Base-by-base conservation (phyloP, 2,797 vertebrate genomes). In the Babyrousa celebensis region DNA sequence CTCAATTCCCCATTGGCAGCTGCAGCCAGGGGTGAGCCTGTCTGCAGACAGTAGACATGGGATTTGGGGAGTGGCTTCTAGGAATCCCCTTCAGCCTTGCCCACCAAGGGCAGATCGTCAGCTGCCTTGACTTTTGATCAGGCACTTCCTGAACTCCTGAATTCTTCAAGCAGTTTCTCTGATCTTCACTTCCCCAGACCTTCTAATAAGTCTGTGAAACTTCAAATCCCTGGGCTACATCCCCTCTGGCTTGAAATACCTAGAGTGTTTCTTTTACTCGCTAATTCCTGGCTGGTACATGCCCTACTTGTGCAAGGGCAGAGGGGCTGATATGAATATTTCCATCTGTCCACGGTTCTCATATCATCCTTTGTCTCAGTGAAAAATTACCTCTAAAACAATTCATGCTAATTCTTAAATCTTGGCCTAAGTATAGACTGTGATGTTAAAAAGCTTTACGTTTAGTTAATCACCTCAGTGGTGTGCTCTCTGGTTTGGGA, bases 301-400 rank as follows among this genome's bases (percentile, higher is more conserved):
- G 1, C 7, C 17, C 63, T 7, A 32, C 18, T 48, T 11, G 5
- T 9, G 14, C 1, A 54, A 65, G 40, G 60, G 18, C 40, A 52
- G 21, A 80, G 15, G 18, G 32, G 2, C 6, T 6, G 27, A 84
- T 48, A 7, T 0, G 10, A 17, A 23, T 82, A 58, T 91, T 65
- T 75, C 60, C n/a, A 43, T 63, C 10, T 65, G 79, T 20, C 21
- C 70, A 63, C 11, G 91, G 75, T 15, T 72, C 52, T 54, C 58
- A 65, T 23, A 56, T 72, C 25, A 90, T 77, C 40, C 48, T n/a
- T 67, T 83, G 83, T 60, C 56, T 94, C 52, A 71, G 71, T 85
- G 70, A 65, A 74, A 60, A 80, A 71, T 86, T 3, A 60, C 36
- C 88, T 77, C 48, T 16, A 85, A 72, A 15, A 72, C 6, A 91